Evolutionary conservation across 2,888 invertebrate species (phyloP).

Genomic region (Disparrhopalites patrizii): DNA sequence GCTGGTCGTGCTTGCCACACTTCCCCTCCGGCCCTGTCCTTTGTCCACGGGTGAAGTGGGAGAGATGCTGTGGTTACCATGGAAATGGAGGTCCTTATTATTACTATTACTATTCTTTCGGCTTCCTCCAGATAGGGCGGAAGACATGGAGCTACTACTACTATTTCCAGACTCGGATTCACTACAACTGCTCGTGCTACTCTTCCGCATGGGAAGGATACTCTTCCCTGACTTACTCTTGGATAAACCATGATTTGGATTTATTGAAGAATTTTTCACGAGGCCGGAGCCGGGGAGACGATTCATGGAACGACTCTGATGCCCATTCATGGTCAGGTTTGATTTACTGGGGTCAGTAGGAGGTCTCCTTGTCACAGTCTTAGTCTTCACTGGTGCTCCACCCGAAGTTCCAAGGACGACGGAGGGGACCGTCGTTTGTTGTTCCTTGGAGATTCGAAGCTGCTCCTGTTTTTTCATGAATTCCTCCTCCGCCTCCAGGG

Average conservation of each 20-base stretch:
- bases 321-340: conserved; percentile 5
- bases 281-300: conserved; percentile 29
- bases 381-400: conserved; percentile 49
- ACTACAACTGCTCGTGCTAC: conserved; percentile 38
- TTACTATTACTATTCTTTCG: conserved; percentile 9
- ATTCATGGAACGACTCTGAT: conserved; percentile 31
- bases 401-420: conserved; percentile 52
- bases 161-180: conserved; percentile 46
- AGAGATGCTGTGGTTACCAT: background rate
- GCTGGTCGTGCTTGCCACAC: conserved; percentile 39
- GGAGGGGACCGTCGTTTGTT: conserved; percentile 56
- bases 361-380: conserved; percentile 56
- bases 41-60: background rate
- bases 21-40: conserved; percentile 33
- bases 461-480: conserved; percentile 49
- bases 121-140: conserved; percentile 3
- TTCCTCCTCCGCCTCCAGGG: conserved; percentile 48
- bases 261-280: conserved; percentile 17
- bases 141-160: conserved; percentile 32
- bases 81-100: conserved; percentile 3
- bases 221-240: conserved; percentile 44
- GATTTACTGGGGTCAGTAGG: conserved; percentile 52
- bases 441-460: conserved; percentile 22
- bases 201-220: conserved; percentile 40
- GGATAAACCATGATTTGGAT: conserved; percentile 18